Conservation (phyloP, 2,113 vertebrate genomes). For the Eulemur macaco region DNA sequence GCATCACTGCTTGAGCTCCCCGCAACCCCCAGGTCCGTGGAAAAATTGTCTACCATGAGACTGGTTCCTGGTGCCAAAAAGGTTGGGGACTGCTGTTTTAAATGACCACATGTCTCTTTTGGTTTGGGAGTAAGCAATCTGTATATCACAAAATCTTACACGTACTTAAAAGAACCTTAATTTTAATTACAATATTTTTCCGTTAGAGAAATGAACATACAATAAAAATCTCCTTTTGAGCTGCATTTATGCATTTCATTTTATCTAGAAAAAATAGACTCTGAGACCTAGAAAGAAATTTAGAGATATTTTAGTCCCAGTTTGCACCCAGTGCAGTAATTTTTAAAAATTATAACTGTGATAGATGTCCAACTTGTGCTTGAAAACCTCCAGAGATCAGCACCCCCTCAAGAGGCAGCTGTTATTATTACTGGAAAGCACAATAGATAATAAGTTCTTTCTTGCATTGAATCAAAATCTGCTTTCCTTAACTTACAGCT, state of each 20-base stretch:
- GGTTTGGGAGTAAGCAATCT: neutral
- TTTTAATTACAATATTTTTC: neutral
- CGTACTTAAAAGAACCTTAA: neutral
- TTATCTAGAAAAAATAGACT: constrained; percentile 29
- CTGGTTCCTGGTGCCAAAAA: no score
- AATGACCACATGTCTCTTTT: neutral
- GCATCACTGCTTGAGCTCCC: no score
- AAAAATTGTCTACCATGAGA: no score
- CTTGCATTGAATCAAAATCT: constrained; percentile 5
- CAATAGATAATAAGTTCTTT: neutral
- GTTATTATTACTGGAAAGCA: neutral
- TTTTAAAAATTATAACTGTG: neutral
- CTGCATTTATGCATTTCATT: neutral
- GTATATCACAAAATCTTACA: neutral
- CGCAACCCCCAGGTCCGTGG: no score
- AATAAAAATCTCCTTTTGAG: neutral
- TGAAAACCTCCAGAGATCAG: neutral
- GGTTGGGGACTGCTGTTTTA: neutral
- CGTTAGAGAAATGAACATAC: neutral
- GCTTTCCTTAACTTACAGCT: constrained; percentile 17
- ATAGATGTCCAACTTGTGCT: neutral
- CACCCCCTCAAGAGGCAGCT: neutral
- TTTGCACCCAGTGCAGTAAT: neutral
- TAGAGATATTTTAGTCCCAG: neutral
- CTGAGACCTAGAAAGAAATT: neutral